Evolutionary conservation across 2,888 invertebrate genomes (phyloP).

Genomic region (Drosophila birchii): DNA sequence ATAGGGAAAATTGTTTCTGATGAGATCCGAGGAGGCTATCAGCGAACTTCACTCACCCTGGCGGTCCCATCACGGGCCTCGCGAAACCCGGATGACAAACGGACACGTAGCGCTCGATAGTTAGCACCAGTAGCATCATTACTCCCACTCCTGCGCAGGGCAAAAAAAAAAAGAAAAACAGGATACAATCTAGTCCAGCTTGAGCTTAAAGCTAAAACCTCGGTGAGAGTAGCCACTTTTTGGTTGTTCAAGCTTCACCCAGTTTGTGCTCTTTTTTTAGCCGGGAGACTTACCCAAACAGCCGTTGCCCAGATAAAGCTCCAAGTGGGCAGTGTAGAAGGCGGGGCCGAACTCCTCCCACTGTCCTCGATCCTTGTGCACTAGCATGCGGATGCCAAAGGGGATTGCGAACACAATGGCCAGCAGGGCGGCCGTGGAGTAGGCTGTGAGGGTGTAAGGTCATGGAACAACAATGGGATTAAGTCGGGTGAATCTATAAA

Average conservation of each 20-base stretch:
- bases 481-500: conserved; percentile 29
- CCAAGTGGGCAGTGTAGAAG: conserved; percentile 89
- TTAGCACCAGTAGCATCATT: conserved; percentile 90
- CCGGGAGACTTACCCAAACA: conserved; percentile 86
- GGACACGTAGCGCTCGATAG: conserved; percentile 90
- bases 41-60: conserved; percentile 83
- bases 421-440: conserved; percentile 91
- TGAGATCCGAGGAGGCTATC: no score
- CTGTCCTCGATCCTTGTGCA: conserved; percentile 88
- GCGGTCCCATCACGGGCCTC: conserved; percentile 88
- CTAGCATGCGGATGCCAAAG: conserved; percentile 88
- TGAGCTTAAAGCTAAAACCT: neutral
- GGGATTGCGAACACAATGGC: conserved; percentile 90
- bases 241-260: conserved; percentile 3
- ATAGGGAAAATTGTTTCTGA: neutral
- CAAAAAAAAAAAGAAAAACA: no score
- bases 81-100: conserved; percentile 90
- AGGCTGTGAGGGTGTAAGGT: conserved; percentile 85
- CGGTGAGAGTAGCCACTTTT: neutral
- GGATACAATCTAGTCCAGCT: neutral
- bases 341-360: conserved; percentile 88
- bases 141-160: conserved; percentile 88
- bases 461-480: conserved; percentile 26
- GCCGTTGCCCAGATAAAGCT: conserved; percentile 90
- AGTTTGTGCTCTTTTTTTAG: neutral